Base-by-base conservation (phyloP, 2,797 vertebrate species). In the Gouania willdenowi region DNA sequence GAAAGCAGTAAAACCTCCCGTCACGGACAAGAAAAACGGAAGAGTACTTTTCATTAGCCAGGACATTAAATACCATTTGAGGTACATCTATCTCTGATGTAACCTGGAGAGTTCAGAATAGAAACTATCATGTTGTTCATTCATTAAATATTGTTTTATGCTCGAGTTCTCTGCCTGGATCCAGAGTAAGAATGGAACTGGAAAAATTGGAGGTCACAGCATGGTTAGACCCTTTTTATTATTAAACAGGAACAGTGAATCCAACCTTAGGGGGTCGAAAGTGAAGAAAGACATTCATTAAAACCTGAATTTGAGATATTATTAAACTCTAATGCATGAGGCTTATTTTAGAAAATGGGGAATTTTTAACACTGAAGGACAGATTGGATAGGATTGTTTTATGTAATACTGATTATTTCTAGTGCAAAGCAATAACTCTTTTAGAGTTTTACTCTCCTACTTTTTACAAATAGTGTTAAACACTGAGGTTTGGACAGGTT, bases 11-110 rank as follows among this genome's bases (percentile, higher is more conserved):
- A 75, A 77, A 38, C 35, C 14, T 40, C 47, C 66, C 43, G 53
- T 21, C 45, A 75, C 15, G 29, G 49, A 46, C 36, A 53, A 72
- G 51, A 66, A 78, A 19, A 56, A 53, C 70, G 43, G 47, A 75
- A 58, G 52, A 61, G 66, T 59, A 48, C 64, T 59, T 75, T 72
- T 68, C 79, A 80, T 82, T 82, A 81, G 47, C 46, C 40, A 29
- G 68, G 52, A 76, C 69, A 63, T 75, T 72, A 81, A 79, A 51
- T 39, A 56, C 58, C 26, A 64, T 70, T 49, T 39, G 35, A 61
- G 54, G 55, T 46, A 49, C 50, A 61, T 67, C 65, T 45, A 55
- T 74, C 64, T 74, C 64, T 29, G 65, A 66, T 50, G 49, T 57
- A 71, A 65, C 57, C 75, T 39, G 32, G 9, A 57, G 54, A 59